Evolutionary conservation across 2,888 invertebrate species (phyloP).

Genomic region (Idaea biselata): DNA sequence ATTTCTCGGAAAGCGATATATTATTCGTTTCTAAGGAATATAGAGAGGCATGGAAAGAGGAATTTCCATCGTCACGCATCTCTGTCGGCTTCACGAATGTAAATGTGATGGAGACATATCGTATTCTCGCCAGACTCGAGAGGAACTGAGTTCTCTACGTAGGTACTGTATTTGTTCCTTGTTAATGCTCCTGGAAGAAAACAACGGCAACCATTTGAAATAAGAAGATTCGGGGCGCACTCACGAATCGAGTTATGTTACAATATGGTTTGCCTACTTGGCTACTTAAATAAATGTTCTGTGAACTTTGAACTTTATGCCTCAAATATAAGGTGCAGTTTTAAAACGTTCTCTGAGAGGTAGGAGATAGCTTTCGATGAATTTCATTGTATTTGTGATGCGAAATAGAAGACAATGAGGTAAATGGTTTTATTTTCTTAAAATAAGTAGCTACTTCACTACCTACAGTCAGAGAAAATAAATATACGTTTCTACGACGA

Average conservation of each 20-base stretch:
- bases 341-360: slow-evolving; percentile 12
- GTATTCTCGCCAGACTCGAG: slow-evolving; percentile 56
- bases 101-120: slow-evolving; percentile 75
- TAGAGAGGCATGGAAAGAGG: slow-evolving; percentile 40
- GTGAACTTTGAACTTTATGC: slow-evolving; percentile 28
- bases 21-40: slow-evolving; percentile 25
- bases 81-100: slow-evolving; percentile 59
- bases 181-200: slow-evolving; percentile 57
- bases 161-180: slow-evolving; percentile 58
- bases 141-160: slow-evolving; percentile 55
- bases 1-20: slow-evolving; percentile 14
- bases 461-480: no score
- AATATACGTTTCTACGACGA: no score
- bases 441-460: no score
- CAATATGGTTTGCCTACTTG: slow-evolving; percentile 38
- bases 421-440: slow-evolving; percentile 11
- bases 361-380: slow-evolving; percentile 15
- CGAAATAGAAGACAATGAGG: slow-evolving; percentile 14
- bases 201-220: slow-evolving; percentile 67
- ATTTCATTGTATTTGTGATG: slow-evolving; percentile 20
- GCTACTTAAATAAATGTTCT: slow-evolving; percentile 29
- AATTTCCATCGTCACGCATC: slow-evolving; percentile 56
- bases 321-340: slow-evolving; percentile 8
- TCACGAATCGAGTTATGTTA: slow-evolving; percentile 51
- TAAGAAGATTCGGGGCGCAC: slow-evolving; percentile 48